Base-by-base conservation (phyloP, 2,888 invertebrate species). In the Petrophora chlorosata region DNA sequence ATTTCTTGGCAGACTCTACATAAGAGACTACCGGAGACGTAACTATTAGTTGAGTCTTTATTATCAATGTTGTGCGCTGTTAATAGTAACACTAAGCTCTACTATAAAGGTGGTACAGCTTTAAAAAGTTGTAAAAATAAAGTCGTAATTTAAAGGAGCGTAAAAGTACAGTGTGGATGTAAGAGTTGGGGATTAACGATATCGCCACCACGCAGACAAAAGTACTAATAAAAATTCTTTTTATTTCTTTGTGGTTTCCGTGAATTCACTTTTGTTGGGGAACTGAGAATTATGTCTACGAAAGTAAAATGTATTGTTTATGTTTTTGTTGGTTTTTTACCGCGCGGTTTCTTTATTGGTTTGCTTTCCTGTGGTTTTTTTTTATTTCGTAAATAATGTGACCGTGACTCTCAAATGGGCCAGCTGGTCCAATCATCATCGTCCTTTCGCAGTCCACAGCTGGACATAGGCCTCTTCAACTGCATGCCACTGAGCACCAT, bases 131-230 rank as follows among this genome's bases (percentile, higher is more conserved):
- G 58, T 73, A 63, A 70, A 70, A 71, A 69, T 69, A 70, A 70
- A 58, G 62, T 63, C 65, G 63, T 73, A 63, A 68, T 71, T 78
- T 69, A 66, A 67, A 73, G 59, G 13, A 34, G 9, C 12, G 17
- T 30, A 32, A 3, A 14, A 15, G 13, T 30, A 15, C 30, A n/a
- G 3, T 12, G 15, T 34, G 8, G 15, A 3, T 35, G 9, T 22
- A 23, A 23, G 25, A 36, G 14, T 36, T 36, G 56, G 60, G 74
- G 71, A 79, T 81, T 80, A 79, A 76, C 69, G 70, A 70, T 75
- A 77, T 75, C 71, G 68, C 68, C 63, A 63, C 69, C 59, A 70
- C 68, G 67, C 72, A 74, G 67, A 76, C 74, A 68, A 66, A 70
- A 69, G 66, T 67, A 65, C 60, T 67, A 70, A 66, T 75, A 76